Evolutionary conservation across 2,888 invertebrate species (phyloP).

Genomic region (Chromoteleia sp.): DNA sequence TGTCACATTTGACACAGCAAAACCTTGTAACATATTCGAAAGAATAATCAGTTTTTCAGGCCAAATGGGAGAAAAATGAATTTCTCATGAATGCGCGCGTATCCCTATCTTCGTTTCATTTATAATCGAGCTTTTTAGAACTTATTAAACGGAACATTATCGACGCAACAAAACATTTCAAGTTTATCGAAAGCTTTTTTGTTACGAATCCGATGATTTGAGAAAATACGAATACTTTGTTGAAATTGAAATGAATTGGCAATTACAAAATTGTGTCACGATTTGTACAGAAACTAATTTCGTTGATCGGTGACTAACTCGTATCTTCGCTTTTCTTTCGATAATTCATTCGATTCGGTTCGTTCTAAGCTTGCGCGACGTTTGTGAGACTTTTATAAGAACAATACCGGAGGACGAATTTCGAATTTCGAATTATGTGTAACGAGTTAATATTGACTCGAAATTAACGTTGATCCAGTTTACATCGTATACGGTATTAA

Average conservation of each 20-base stretch:
- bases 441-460: constrained; percentile 25
- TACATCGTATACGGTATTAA: no score
- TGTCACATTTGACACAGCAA: constrained; percentile 4
- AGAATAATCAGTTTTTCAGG: constrained; percentile 7
- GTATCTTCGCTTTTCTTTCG: no score
- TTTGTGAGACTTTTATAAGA: not conserved
- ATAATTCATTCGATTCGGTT: no score
- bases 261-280: not conserved
- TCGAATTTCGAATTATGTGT: constrained; percentile 13
- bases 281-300: not conserved
- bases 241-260: not conserved
- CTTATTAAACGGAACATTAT: not conserved
- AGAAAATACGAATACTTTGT: not conserved
- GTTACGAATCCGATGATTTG: not conserved
- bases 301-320: not conserved
- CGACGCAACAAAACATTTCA: not conserved
- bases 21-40: constrained; percentile 16
- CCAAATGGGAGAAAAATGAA: not conserved
- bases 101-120: not conserved
- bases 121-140: not conserved
- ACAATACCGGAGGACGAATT: no score
- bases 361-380: no score
- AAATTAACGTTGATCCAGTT: no score
- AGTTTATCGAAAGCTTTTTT: not conserved
- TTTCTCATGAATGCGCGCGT: not conserved